Evolutionary conservation across 2,888 invertebrate genomes (phyloP).

Genomic region (Chaitophorus viminalis): DNA sequence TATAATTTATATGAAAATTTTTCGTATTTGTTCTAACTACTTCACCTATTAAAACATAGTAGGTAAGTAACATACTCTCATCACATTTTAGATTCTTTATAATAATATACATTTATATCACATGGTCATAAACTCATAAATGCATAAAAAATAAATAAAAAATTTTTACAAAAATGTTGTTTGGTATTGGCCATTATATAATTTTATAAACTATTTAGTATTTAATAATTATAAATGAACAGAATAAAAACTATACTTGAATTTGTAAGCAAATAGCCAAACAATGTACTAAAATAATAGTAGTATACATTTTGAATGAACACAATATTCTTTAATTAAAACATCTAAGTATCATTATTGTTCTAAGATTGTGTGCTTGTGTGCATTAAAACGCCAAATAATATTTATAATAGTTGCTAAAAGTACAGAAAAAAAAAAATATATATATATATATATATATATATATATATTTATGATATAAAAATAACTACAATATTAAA

Average conservation of each 20-base stretch:
- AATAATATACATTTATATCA: no score
- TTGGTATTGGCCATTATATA: constrained; percentile 37
- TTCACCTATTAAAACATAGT: no score
- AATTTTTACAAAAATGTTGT: background rate
- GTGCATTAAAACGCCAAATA: constrained; percentile 51
- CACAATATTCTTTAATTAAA: constrained; percentile 40
- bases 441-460: no score
- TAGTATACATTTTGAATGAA: constrained; percentile 35
- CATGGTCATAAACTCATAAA: background rate
- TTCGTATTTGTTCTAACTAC: no score
- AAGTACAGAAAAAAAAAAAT: constrained; percentile 35
- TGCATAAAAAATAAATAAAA: background rate
- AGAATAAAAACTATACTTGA: constrained; percentile 13
- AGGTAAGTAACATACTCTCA: no score
- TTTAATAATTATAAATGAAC: constrained; percentile 24
- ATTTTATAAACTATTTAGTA: constrained; percentile 42
- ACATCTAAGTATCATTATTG: constrained; percentile 5
- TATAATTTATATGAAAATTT: no score
- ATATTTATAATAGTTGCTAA: constrained; percentile 25
- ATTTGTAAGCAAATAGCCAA: background rate
- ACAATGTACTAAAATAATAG: constrained; percentile 18
- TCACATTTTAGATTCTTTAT: no score
- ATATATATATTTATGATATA: no score
- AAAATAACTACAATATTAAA: constrained; percentile 46
- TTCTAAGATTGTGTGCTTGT: constrained; percentile 15